phyloP scores from a whole-genome alignment of 2,797 vertebrate genomes.

The Rhinogobio ventralis region DNA sequence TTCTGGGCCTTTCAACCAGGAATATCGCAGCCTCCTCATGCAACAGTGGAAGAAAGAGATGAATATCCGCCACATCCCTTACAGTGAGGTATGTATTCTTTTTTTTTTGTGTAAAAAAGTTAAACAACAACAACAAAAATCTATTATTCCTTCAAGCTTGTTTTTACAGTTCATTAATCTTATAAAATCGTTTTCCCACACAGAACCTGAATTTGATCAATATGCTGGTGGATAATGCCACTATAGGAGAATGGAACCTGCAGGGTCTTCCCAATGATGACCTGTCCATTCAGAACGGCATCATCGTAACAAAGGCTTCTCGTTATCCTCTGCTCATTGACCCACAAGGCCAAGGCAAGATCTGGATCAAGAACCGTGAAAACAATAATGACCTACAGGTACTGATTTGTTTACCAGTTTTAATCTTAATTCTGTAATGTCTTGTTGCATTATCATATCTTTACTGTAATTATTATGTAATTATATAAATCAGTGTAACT shows the following conservation, averaged over 20 bases:
- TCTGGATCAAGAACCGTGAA: constrained; percentile 87
- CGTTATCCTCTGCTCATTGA: constrained; percentile 87
- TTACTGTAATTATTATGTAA: not conserved
- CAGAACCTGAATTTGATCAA: constrained; percentile 82
- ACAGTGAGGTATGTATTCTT: constrained; percentile 75
- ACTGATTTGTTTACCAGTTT: constrained; percentile 35
- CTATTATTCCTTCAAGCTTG: not conserved
- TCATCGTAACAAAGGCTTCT: constrained; percentile 85
- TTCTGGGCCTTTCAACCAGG: constrained; percentile 87
- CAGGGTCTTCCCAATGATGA: constrained; percentile 87
- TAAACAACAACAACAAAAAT: not conserved
- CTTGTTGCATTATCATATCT: not conserved
- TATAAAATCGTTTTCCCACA: constrained; percentile 13
- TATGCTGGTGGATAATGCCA: constrained; percentile 84
- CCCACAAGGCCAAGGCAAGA: constrained; percentile 88
- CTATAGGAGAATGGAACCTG: constrained; percentile 85
- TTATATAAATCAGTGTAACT: not conserved
- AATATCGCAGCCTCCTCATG: constrained; percentile 82
- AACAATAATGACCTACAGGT: constrained; percentile 83
- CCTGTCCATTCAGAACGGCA: constrained; percentile 87
- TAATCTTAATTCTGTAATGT: not conserved
- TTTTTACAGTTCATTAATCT: not conserved
- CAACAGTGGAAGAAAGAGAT: constrained; percentile 83
- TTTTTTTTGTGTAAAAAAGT: constrained; percentile 5
- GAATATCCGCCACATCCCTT: constrained; percentile 78